Conservation (phyloP, 2,113 vertebrate species). For the Osmerus mordax region DNA sequence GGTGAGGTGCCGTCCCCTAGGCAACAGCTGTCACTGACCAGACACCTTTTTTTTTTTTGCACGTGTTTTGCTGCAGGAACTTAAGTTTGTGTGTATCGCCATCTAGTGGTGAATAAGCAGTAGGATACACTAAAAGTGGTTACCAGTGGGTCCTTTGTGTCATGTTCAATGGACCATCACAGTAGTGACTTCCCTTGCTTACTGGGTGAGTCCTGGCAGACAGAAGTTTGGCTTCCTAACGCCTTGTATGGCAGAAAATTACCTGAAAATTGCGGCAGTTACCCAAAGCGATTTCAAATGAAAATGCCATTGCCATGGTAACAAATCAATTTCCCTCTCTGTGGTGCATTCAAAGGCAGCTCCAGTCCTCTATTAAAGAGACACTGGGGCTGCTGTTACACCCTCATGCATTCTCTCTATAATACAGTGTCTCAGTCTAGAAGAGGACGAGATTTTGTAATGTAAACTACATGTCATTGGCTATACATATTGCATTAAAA, state of each 20-base stretch:
- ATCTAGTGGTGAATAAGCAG: constrained; percentile 17
- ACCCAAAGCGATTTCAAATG: neutral
- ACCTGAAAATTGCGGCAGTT: neutral
- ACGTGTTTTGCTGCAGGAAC: neutral
- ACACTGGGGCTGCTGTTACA: too few relatives aligned
- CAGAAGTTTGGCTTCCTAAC: neutral
- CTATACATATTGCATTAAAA: too few relatives aligned
- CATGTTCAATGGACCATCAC: neutral
- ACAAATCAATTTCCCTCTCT: constrained; percentile 9
- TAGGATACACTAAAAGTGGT: neutral
- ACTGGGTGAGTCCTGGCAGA: constrained; percentile 5
- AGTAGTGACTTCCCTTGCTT: neutral
- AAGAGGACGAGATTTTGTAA: too few relatives aligned
- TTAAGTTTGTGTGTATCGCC: constrained; percentile 14
- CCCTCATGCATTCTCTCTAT: too few relatives aligned
- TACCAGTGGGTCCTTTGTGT: neutral
- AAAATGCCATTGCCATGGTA: constrained; percentile 27
- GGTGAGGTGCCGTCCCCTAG: constrained; percentile 54
- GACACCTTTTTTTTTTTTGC: neutral
- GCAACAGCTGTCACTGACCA: neutral
- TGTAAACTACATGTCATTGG: too few relatives aligned
- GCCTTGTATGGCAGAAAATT: constrained; percentile 2
- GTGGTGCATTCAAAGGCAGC: constrained; percentile 4
- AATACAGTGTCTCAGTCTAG: too few relatives aligned
- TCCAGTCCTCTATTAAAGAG: too few relatives aligned